Conservation (phyloP, 2,113 vertebrate species). For the Mobula birostris region DNA sequence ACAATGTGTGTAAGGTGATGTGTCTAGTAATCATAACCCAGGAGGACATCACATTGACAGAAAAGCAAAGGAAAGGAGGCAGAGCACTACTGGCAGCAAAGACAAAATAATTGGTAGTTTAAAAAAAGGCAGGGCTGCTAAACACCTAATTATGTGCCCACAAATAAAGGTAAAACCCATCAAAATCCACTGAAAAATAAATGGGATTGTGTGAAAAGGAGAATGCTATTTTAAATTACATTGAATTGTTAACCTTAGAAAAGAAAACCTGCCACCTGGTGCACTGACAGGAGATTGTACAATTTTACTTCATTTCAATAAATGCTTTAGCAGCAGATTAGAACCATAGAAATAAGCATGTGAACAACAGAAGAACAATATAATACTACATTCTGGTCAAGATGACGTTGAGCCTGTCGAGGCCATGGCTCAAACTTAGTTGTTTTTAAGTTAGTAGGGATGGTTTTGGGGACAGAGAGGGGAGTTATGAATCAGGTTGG, state of each 20-base stretch:
- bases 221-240: background rate
- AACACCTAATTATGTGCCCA: background rate
- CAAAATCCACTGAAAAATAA: background rate
- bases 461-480: no score
- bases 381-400: no score
- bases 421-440: no score
- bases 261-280: slow-evolving; percentile 20
- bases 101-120: background rate
- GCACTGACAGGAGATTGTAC: background rate
- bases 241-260: background rate
- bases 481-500: no score
- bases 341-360: no score
- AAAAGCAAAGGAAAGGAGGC: background rate
- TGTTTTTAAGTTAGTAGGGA: no score
- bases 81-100: background rate
- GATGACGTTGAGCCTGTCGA: no score
- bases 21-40: background rate
- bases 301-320: background rate
- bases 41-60: background rate
- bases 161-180: background rate
- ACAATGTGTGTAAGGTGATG: background rate
- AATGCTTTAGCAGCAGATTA: background rate
- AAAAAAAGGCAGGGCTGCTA: background rate
- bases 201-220: background rate
- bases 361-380: no score